Conservation (phyloP, 2,113 vertebrate genomes). For the Pangasianodon hypophthalmus region DNA sequence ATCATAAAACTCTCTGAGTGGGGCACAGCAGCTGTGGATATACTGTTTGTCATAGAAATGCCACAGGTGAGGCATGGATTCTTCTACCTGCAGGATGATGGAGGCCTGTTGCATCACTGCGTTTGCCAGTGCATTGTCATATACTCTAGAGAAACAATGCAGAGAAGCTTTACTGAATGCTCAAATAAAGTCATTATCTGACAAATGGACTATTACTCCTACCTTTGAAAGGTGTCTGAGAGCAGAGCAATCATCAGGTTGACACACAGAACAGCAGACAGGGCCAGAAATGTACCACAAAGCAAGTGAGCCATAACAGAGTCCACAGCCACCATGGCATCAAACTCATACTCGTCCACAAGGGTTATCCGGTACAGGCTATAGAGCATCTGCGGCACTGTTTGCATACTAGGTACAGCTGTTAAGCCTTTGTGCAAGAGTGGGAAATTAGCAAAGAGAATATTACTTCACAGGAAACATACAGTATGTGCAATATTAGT, state of each 20-base stretch:
- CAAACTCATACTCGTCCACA: constrained; percentile 72
- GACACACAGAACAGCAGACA: constrained; percentile 69
- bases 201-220: background rate
- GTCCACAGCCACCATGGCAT: constrained; percentile 65
- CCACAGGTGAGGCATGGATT: constrained; percentile 62
- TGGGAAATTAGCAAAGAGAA: background rate
- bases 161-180: background rate
- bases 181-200: background rate
- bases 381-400: constrained; percentile 65
- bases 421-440: constrained; percentile 51
- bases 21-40: constrained; percentile 62
- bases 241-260: constrained; percentile 71
- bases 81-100: constrained; percentile 70
- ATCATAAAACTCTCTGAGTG: constrained; percentile 56
- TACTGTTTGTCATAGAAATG: constrained; percentile 62
- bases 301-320: constrained; percentile 69
- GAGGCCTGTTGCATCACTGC: constrained; percentile 73
- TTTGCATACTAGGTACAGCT: constrained; percentile 69
- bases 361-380: constrained; percentile 72
- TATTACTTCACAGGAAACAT: background rate
- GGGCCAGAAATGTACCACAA: constrained; percentile 69
- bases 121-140: constrained; percentile 69
- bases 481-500: background rate
- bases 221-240: constrained; percentile 74
- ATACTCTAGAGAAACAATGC: constrained; percentile 59